Evolutionary conservation across 1,140 invertebrate genomes (phyloP).

Genomic region (Sesamia nonagrioides): DNA sequence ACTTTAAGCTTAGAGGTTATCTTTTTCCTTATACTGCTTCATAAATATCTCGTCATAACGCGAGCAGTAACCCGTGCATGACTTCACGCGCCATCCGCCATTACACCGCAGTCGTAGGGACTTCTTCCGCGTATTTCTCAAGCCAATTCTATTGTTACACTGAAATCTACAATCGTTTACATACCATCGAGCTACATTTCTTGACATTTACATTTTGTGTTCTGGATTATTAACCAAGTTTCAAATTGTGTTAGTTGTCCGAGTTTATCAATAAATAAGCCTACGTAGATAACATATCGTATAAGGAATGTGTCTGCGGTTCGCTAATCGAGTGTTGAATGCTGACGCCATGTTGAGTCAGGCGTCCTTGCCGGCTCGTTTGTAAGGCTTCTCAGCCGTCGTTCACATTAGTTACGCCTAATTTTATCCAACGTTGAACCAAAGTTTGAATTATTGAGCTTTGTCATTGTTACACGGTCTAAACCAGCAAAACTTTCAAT

Average conservation of each 20-base stretch:
- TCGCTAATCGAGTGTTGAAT: conserved; percentile 45
- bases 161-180: conserved; percentile 39
- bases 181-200: conserved; percentile 11
- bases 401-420: conserved; percentile 48
- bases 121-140: conserved; percentile 54
- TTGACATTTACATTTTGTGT: neutral
- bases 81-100: conserved; percentile 27
- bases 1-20: neutral
- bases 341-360: conserved; percentile 72
- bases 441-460: conserved; percentile 34
- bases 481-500: neutral
- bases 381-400: conserved; percentile 64
- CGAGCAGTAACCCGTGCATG: conserved; percentile 55
- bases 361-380: conserved; percentile 64
- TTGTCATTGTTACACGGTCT: conserved; percentile 1
- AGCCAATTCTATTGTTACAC: conserved; percentile 64
- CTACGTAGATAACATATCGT: conserved; percentile 51
- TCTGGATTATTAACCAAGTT: neutral
- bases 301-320: conserved; percentile 63
- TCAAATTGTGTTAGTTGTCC: conserved; percentile 7
- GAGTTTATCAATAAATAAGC: conserved; percentile 32
- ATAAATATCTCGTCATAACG: conserved; percentile 53
- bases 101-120: conserved; percentile 47
- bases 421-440: conserved; percentile 10
- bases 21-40: neutral